Conservation (phyloP, 2,888 invertebrate species). For the Lomographa bimaculata region DNA sequence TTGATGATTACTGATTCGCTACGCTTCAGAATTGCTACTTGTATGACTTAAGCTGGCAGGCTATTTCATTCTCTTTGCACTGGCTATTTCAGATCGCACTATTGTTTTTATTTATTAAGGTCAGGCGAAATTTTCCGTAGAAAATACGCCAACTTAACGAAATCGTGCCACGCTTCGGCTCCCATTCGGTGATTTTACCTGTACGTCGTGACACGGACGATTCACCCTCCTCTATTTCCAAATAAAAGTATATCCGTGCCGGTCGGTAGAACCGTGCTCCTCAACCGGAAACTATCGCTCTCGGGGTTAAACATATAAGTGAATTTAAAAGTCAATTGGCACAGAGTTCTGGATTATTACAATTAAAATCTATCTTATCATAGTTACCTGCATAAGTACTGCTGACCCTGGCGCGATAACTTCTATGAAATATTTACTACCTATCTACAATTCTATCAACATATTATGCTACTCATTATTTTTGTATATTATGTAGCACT, state of each 20-base stretch:
- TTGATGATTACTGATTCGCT: too few relatives aligned
- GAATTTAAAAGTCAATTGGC: too few relatives aligned
- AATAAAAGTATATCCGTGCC: slow-evolving; percentile 27
- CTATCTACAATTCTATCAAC: too few relatives aligned
- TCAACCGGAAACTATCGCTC: slow-evolving; percentile 8
- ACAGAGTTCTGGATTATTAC: too few relatives aligned
- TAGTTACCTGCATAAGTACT: too few relatives aligned
- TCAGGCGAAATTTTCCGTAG: slow-evolving; percentile 29
- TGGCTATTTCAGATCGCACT: slow-evolving; percentile 14
- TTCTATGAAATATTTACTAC: too few relatives aligned
- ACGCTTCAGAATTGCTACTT: too few relatives aligned
- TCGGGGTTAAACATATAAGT: not conserved
- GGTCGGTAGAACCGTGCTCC: slow-evolving; percentile 7
- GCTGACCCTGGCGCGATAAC: too few relatives aligned
- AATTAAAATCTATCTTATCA: too few relatives aligned
- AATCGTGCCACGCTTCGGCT: slow-evolving; percentile 36
- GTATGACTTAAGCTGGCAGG: too few relatives aligned
- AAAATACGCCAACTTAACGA: slow-evolving; percentile 34
- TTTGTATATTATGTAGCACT: too few relatives aligned
- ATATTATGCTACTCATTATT: too few relatives aligned
- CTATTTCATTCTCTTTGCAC: slow-evolving; percentile 1
- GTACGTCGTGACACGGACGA: slow-evolving; percentile 29
- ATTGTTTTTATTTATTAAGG: slow-evolving; percentile 34
- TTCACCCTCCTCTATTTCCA: slow-evolving; percentile 28
- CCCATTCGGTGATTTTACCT: slow-evolving; percentile 34